Evolutionary conservation across 2,888 invertebrate genomes (phyloP), one percentile per base, ranked within the genome.

Genomic region (Lamproptera curius): DNA sequence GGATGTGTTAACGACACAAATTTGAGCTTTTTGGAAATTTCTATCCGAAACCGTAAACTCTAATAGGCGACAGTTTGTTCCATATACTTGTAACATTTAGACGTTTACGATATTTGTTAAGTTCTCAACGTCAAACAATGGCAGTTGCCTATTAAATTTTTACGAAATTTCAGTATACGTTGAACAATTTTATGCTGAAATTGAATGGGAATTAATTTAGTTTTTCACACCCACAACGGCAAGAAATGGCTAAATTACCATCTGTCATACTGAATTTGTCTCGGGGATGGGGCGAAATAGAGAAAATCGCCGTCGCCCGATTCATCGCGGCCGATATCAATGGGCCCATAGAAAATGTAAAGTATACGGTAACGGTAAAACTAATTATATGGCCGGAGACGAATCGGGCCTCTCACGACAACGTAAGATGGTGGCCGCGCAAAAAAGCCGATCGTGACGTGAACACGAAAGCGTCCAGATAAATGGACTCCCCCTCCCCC

Each of bases 1-100:
- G 54, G 63, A 82, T 55, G 70, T 86, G 85, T 81, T 83, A 86
- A 85, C 79, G 66, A 76, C 69, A 74, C 76, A 72, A 76, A 78
- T 77, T 75, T 71, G 71, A 67, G 65, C 43, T 70, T 71, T 65
- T 73, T 61, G 70, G 70, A 72, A 64, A 62, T 65, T 66, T 63
- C 65, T 62, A 63, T 70, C 62, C 54, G 62, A 68, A 68, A 61
- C 57, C 55, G 58, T 51, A 56, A 50, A 58, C 56, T 58, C 61
- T 59, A 57, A 60, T 55, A 51, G 47, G 51, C 44, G 53, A 55
- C 50, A 46, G 16, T 16, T 26, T n/a, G 31, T 11, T 35, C 10
- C 28, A 26, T 20, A 31, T 20, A 2, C 8, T n/a, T n/a, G n/a
- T n/a, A n/a, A n/a, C n/a, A n/a, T n/a, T n/a, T n/a, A n/a, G n/a